These are phyloP conservation scores for Hydrophis major DNA, from an alignment of 2,797 vertebrate species.

Conservation along the genomic window DNA sequence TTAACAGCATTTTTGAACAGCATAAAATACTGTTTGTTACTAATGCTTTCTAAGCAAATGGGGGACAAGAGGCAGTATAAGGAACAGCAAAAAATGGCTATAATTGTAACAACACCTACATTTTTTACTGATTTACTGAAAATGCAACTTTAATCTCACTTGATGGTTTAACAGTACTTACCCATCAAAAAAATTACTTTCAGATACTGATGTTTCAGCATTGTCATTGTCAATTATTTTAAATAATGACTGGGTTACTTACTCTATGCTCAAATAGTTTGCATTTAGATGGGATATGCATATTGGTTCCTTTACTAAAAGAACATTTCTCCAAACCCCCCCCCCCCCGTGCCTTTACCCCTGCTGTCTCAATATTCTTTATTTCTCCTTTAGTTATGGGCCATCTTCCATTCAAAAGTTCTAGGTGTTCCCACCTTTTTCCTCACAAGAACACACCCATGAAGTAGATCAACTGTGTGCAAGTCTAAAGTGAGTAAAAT, in stretches of 20 bases:
- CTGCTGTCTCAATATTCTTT: neutral
- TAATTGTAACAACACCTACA: neutral
- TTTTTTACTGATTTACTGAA: neutral
- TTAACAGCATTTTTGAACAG: neutral
- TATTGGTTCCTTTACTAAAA: neutral
- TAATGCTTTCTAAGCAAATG: neutral
- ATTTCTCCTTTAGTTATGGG: neutral
- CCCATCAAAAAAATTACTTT: neutral
- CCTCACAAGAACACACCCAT: neutral
- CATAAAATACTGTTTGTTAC: neutral
- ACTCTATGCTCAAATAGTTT: neutral
- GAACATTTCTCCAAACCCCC: neutral
- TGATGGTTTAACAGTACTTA: neutral
- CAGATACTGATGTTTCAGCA: neutral
- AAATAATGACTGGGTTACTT: neutral
- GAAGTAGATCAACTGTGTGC: neutral
- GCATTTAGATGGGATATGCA: neutral
- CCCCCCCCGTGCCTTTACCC: neutral
- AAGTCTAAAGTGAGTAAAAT: neutral
- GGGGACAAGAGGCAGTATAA: neutral
- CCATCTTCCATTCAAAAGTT: neutral
- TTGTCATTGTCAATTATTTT: neutral
- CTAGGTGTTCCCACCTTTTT: neutral
- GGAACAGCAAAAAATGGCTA: neutral
- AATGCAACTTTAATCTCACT: neutral